Percentiles rank a stretch among this genome's conserved stretches.
phyloP scores from a whole-genome alignment of 1,140 invertebrate species.

The Matsumurasca onukii region DNA sequence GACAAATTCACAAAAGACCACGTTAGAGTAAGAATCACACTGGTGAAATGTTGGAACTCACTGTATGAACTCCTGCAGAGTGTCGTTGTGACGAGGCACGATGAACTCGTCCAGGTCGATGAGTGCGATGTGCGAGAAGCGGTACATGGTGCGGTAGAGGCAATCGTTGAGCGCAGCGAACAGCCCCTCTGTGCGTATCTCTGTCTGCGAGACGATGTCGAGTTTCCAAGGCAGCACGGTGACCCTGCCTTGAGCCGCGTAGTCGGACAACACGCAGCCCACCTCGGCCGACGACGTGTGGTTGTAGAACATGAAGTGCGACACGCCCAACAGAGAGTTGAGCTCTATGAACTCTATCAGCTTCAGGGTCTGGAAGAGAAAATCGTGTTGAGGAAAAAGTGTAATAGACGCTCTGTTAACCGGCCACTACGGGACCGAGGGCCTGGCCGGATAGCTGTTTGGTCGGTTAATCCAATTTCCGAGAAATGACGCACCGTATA shows the following conservation, averaged over 20 bases:
- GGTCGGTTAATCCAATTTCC: too few species aligned
- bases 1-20: too few species aligned
- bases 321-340: constrained; percentile 80
- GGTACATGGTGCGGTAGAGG: constrained; percentile 85
- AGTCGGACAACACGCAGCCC: constrained; percentile 71
- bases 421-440: too few species aligned
- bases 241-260: constrained; percentile 63
- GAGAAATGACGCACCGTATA: too few species aligned
- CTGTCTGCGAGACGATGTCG: constrained; percentile 84
- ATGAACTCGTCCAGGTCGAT: constrained; percentile 93
- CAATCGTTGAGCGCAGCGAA: constrained; percentile 94
- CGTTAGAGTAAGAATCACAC: too few species aligned
- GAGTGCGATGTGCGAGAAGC: constrained; percentile 75
- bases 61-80: constrained; percentile 63
- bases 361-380: constrained; percentile 62
- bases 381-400: too few species aligned
- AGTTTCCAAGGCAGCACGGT: constrained; percentile 87
- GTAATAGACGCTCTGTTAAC: too few species aligned
- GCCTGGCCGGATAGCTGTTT: too few species aligned
- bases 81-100: constrained; percentile 74
- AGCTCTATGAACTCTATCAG: constrained; percentile 92
- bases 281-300: constrained; percentile 80
- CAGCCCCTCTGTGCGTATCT: constrained; percentile 89
- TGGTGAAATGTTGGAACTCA: constrained; percentile 45
- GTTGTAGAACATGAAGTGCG: constrained; percentile 92